These are phyloP conservation scores for Tympanoctomys barrerae DNA, from an alignment of 2,797 vertebrate species.

Conservation along the genomic window DNA sequence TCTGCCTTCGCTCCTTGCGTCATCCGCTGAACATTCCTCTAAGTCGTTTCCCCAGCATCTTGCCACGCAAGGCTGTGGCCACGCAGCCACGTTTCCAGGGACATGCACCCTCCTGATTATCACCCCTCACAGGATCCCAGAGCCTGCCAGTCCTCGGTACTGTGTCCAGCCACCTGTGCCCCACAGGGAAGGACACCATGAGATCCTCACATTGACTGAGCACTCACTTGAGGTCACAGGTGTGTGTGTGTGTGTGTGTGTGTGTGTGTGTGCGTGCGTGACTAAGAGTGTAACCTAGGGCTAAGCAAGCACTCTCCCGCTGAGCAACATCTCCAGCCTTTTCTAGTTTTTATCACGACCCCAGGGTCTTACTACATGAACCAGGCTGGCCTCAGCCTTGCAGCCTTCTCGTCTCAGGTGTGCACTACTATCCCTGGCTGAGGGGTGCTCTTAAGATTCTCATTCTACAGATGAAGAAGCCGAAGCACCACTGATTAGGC, in stretches of 20 bases:
- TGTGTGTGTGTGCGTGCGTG: background rate
- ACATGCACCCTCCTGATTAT: background rate
- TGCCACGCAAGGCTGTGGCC: background rate
- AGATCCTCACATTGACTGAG: background rate
- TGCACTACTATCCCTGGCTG: background rate
- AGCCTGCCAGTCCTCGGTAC: background rate
- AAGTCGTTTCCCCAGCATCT: background rate
- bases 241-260: background rate
- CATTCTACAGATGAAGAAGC: background rate
- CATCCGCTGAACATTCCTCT: background rate
- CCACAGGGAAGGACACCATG: accelerated
- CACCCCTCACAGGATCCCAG: background rate
- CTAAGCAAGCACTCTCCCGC: background rate
- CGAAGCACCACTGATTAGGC: background rate
- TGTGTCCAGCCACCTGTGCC: background rate
- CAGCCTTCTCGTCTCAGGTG: no score
- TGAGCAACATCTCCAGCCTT: background rate
- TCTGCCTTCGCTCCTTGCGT: background rate
- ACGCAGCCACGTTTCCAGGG: background rate
- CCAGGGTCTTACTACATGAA: background rate
- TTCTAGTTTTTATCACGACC: background rate
- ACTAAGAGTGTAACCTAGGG: background rate
- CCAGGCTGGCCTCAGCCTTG: background rate
- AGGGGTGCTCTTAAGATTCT: background rate
- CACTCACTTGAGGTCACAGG: background rate